phyloP scores from a whole-genome alignment of 2,888 invertebrate species.

The Phoronis australis region DNA sequence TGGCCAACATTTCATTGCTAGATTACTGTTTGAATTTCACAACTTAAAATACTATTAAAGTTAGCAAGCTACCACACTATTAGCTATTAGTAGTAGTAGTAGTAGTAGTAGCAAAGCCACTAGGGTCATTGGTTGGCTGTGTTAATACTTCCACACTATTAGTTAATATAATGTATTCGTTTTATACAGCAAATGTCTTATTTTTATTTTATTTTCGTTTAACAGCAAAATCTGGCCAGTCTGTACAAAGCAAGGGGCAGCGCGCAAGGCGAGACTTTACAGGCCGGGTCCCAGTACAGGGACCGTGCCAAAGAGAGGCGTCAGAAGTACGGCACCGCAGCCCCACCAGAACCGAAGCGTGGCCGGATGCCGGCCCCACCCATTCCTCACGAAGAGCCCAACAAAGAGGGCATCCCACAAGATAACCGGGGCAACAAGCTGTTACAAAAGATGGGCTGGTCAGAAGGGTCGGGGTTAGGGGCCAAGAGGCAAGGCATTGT shows the following conservation, averaged over 20 bases:
- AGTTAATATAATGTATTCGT: too few species aligned
- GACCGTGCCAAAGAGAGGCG: constrained; percentile 95
- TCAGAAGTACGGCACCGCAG: constrained; percentile 63
- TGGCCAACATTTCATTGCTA: too few species aligned
- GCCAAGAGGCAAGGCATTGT: constrained; percentile 80
- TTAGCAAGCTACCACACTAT: too few species aligned
- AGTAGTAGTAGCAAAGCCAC: too few species aligned
- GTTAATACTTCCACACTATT: too few species aligned
- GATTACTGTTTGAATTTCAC: too few species aligned
- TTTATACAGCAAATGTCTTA: too few species aligned
- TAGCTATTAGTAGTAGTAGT: too few species aligned
- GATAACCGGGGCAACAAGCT: constrained; percentile 93
- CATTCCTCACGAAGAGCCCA: constrained; percentile 52
- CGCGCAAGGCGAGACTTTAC: too few species aligned
- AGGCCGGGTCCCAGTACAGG: constrained; percentile 64
- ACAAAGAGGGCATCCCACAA: constrained; percentile 64
- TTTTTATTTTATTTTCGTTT: too few species aligned
- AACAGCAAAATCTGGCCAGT: constrained; percentile 39
- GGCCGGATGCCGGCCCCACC: constrained; percentile 6
- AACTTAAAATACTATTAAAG: too few species aligned
- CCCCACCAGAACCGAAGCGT: constrained; percentile 39
- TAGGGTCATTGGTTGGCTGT: too few species aligned
- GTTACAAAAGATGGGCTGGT: constrained; percentile 99
- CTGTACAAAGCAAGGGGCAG: constrained; percentile 19
- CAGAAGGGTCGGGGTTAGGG: constrained; percentile 91